These are phyloP conservation scores for Ciconia boyciana DNA, from an alignment of 2,113 vertebrate species.

Conservation along the genomic window DNA sequence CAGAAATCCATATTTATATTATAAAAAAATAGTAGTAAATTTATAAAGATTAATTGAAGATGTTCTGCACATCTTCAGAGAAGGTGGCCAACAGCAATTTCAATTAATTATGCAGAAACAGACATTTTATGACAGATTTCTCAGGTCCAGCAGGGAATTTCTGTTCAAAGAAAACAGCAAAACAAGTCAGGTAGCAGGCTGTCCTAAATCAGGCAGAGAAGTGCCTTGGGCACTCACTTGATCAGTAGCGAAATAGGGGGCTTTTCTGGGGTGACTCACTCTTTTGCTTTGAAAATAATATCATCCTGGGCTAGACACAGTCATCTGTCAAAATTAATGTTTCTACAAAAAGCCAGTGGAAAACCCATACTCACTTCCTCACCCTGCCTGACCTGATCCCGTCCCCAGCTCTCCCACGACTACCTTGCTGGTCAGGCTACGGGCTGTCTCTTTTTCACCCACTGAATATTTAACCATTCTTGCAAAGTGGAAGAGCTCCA, in stretches of 20 bases:
- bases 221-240: background rate
- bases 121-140: background rate
- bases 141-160: background rate
- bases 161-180: background rate
- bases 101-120: background rate
- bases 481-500: background rate
- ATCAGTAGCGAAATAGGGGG: background rate
- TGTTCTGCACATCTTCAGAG: background rate
- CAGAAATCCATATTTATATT: background rate
- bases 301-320: background rate
- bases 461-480: background rate
- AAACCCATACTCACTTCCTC: background rate
- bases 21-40: background rate
- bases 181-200: background rate
- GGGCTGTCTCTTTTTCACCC: background rate
- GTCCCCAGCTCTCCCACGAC: background rate
- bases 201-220: background rate
- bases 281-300: background rate
- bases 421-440: background rate
- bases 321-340: background rate
- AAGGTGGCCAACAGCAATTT: background rate
- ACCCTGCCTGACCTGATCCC: background rate
- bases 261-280: background rate
- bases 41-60: background rate
- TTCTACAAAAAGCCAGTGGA: background rate